These are phyloP conservation scores for Pica pica DNA, from an alignment of 2,113 vertebrate genomes.

Conservation along the genomic window DNA sequence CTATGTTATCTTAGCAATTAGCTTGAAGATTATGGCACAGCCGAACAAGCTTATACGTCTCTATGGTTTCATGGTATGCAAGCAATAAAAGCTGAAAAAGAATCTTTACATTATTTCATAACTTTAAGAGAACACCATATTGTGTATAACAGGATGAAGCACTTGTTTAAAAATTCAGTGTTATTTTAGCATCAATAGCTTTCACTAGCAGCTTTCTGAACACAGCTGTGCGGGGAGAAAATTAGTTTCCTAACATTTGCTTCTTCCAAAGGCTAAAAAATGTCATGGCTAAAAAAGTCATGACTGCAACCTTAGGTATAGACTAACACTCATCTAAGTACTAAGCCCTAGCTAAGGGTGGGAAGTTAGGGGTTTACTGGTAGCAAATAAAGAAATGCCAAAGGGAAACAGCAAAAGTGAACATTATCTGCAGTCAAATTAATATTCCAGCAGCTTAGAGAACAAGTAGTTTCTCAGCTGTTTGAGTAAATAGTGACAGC, in stretches of 20 bases:
- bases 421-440: neutral
- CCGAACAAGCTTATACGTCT: neutral
- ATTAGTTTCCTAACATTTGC: constrained; percentile 46
- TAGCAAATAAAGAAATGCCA: constrained; percentile 7
- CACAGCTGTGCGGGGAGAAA: neutral
- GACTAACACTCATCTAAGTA: neutral
- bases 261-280: constrained; percentile 47
- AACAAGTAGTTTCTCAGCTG: neutral
- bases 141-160: neutral
- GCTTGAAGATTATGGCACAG: neutral
- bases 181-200: constrained; percentile 44
- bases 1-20: neutral
- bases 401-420: neutral
- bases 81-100: neutral
- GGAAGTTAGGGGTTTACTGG: neutral
- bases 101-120: neutral
- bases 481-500: neutral
- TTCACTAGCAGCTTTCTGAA: constrained; percentile 21
- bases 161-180: constrained; percentile 31
- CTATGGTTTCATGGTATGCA: neutral
- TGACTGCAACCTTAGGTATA: neutral
- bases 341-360: neutral
- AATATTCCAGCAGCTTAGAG: neutral
- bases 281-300: constrained; percentile 15
- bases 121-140: neutral